phyloP scores from a whole-genome alignment of 2,797 vertebrate genomes.

The Somateria mollissima region DNA sequence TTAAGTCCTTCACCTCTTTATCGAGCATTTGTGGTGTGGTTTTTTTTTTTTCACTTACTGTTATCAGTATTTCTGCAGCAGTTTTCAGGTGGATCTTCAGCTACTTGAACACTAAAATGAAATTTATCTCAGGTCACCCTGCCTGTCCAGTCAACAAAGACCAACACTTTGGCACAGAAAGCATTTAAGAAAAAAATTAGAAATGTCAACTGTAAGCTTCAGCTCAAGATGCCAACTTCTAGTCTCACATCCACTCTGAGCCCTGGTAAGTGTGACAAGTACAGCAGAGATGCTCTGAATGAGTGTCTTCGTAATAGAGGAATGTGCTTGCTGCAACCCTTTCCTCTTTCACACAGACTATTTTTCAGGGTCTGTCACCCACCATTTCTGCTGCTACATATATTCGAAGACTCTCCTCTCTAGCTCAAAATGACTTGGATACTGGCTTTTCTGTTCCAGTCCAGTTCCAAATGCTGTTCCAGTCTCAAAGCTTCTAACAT shows the following conservation, averaged over 20 bases:
- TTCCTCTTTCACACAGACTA: background rate
- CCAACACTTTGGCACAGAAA: background rate
- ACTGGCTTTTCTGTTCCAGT: background rate
- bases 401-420: background rate
- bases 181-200: background rate
- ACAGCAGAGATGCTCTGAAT: background rate
- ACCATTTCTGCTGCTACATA: background rate
- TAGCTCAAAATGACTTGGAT: background rate
- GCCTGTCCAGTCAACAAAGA: background rate
- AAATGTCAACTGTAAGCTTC: background rate
- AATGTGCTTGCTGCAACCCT: background rate
- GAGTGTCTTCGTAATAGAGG: background rate
- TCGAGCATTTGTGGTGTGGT: background rate
- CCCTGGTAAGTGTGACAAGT: background rate
- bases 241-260: background rate
- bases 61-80: background rate
- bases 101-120: background rate
- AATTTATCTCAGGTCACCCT: background rate
- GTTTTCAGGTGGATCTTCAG: background rate
- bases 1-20: background rate
- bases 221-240: background rate
- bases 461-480: background rate
- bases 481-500: slow-evolving; percentile 21
- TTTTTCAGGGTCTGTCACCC: background rate
- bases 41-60: background rate